Conservation (phyloP, 2,797 vertebrate genomes). For the Scolopax bukidnonensis region DNA sequence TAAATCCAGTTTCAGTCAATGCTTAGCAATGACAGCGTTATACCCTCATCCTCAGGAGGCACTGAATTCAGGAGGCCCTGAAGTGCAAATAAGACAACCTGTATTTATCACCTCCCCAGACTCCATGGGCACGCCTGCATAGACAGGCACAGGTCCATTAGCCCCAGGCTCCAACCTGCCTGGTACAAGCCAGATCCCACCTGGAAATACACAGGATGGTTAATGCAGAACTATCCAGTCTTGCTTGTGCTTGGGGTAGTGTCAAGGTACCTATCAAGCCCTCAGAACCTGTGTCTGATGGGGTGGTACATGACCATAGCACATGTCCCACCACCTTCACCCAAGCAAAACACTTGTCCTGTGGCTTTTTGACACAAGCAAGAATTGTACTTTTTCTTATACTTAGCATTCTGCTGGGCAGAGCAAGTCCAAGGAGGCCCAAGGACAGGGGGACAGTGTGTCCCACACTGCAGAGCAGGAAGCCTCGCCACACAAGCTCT, state of each 20-base stretch:
- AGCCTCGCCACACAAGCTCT: neutral
- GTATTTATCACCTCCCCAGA: neutral
- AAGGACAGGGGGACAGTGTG: neutral
- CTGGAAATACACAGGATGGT: neutral
- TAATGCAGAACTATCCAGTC: fast-evolving
- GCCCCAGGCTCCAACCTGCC: neutral
- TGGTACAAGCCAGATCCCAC: neutral
- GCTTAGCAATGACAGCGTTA: neutral
- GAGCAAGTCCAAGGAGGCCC: neutral
- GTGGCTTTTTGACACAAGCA: neutral
- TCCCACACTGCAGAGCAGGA: fast-evolving
- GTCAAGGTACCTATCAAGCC: fast-evolving
- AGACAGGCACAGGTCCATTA: too few species aligned
- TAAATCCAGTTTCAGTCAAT: neutral
- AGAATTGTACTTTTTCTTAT: neutral
- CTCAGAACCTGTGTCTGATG: fast-evolving
- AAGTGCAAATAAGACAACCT: neutral
- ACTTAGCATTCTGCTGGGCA: neutral
- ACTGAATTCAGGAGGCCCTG: neutral
- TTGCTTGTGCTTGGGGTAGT: fast-evolving
- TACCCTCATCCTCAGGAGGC: neutral
- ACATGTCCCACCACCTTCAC: neutral
- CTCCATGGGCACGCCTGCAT: neutral
- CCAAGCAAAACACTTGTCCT: fast-evolving
- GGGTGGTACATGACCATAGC: fast-evolving